phyloP scores from a whole-genome alignment of 1,140 invertebrate genomes.

The Plectrocnemia conspersa region DNA sequence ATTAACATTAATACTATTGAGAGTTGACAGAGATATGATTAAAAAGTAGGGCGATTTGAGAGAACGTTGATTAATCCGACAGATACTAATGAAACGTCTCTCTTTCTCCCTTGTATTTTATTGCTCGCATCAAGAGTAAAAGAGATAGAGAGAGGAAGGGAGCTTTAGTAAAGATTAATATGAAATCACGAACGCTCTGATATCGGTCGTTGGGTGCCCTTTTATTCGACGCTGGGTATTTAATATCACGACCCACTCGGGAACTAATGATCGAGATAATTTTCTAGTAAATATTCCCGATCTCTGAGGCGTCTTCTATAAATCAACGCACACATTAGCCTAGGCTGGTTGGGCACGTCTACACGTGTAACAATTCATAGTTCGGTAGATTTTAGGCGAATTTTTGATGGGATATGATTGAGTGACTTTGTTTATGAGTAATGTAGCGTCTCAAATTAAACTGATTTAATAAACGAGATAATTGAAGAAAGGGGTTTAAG shows the following conservation, averaged over 20 bases:
- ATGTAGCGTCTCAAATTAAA: too few species aligned
- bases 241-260: not conserved
- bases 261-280: not conserved
- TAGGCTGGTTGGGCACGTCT: not conserved
- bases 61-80: too few species aligned
- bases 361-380: not conserved
- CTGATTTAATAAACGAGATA: too few species aligned
- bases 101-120: not conserved
- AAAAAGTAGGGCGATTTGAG: too few species aligned
- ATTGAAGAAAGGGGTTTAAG: too few species aligned
- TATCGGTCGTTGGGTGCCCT: constrained; percentile 2
- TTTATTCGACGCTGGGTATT: constrained; percentile 5
- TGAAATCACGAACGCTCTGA: constrained; percentile 15
- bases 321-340: not conserved
- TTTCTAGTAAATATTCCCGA: not conserved
- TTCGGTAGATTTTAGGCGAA: not conserved
- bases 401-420: too few species aligned
- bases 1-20: too few species aligned
- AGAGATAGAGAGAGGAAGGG: too few species aligned
- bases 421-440: too few species aligned
- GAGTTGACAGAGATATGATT: too few species aligned
- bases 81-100: not conserved
- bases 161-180: constrained; percentile 15
- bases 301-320: not conserved
- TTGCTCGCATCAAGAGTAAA: too few species aligned